Evolutionary conservation across 2,113 vertebrate species (phyloP).

Genomic region (Psettodes erumei): DNA sequence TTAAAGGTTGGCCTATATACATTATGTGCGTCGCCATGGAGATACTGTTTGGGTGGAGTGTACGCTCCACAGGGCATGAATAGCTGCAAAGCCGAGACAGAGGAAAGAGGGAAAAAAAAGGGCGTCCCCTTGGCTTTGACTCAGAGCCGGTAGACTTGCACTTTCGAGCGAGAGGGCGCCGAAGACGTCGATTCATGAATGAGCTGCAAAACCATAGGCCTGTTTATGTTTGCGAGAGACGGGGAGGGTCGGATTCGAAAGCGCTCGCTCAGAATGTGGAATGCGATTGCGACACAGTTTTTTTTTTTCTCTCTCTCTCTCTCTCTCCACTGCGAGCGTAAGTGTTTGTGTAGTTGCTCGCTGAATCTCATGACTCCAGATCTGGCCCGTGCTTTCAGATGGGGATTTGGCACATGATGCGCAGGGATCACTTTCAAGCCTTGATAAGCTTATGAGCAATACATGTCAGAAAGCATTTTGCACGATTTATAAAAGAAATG

Average conservation of each 20-base stretch:
- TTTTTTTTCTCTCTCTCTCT: too few relatives aligned
- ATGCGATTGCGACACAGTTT: constrained; percentile 58
- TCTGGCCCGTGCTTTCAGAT: constrained; percentile 18
- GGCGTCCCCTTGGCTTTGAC: constrained; percentile 66
- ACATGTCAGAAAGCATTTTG: background rate
- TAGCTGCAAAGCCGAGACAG: constrained; percentile 56
- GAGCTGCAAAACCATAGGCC: constrained; percentile 52
- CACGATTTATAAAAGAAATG: constrained; percentile 1
- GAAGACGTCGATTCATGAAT: constrained; percentile 70
- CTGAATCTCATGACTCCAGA: constrained; percentile 33
- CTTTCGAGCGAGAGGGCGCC: constrained; percentile 58
- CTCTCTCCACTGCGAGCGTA: constrained; percentile 35
- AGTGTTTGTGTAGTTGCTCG: constrained; percentile 31
- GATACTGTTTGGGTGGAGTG: constrained; percentile 78
- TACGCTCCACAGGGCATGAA: constrained; percentile 65
- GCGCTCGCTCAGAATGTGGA: constrained; percentile 22
- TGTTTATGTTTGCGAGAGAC: constrained; percentile 57
- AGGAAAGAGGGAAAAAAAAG: constrained; percentile 51
- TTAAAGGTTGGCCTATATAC: constrained; percentile 57
- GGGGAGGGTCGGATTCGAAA: constrained; percentile 46
- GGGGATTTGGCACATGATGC: background rate
- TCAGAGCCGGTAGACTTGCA: constrained; percentile 66
- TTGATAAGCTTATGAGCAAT: constrained; percentile 3
- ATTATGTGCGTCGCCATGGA: constrained; percentile 74
- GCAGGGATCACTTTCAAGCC: background rate